Percentiles rank a stretch among this genome's conserved stretches.
phyloP scores from a whole-genome alignment of 2,888 invertebrate genomes.

The Rosalia funebris region DNA sequence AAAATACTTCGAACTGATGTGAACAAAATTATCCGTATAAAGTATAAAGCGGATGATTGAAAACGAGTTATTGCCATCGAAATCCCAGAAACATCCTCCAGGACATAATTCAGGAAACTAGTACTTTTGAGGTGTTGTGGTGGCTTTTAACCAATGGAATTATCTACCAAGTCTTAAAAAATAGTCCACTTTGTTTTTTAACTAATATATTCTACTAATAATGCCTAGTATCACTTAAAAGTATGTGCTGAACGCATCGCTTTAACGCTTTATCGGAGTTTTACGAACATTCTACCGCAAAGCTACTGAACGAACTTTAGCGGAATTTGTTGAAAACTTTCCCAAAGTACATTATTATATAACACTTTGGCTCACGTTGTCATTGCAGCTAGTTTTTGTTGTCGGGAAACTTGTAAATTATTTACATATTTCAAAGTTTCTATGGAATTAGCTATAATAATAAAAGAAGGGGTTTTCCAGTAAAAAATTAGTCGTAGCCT shows the following conservation, averaged over 20 bases:
- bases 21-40: too few relatives aligned
- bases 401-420: neutral
- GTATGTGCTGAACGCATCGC: neutral
- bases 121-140: too few relatives aligned
- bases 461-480: neutral
- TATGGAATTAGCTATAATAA: neutral
- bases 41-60: too few relatives aligned
- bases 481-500: neutral
- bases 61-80: too few relatives aligned
- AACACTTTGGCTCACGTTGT: neutral
- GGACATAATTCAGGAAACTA: too few relatives aligned
- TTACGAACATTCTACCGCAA: neutral
- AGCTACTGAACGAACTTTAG: neutral
- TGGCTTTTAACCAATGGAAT: too few relatives aligned
- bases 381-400: slow-evolving; percentile 1
- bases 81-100: too few relatives aligned
- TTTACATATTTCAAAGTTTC: slow-evolving; percentile 5
- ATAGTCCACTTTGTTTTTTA: too few relatives aligned
- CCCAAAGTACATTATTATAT: slow-evolving; percentile 1
- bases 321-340: neutral
- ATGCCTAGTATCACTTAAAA: too few relatives aligned
- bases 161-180: too few relatives aligned
- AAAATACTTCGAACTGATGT: too few relatives aligned
- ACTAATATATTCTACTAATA: too few relatives aligned
- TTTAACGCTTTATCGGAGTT: neutral